Evolutionary conservation across 2,113 vertebrate genomes (phyloP).

Genomic region (Verasper variegatus): DNA sequence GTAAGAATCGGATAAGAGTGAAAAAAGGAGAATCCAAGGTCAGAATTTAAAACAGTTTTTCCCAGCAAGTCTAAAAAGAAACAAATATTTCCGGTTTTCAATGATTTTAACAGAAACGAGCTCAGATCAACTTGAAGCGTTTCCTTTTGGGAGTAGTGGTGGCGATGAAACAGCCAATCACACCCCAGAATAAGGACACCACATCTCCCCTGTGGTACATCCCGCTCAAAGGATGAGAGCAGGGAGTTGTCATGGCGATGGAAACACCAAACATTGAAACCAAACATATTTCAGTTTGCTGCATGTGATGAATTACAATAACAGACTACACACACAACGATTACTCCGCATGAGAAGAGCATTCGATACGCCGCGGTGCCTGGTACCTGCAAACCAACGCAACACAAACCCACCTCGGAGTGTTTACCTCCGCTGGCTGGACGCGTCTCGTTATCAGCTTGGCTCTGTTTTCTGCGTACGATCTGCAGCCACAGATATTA

Average conservation of each 20-base stretch:
- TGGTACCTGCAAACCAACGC: conserved; percentile 41
- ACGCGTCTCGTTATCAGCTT: conserved; percentile 35
- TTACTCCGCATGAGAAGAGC: conserved; percentile 27
- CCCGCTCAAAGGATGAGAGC: conserved; percentile 1
- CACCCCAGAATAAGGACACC: background rate
- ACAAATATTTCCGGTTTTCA: no score
- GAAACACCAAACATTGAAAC: conserved; percentile 28
- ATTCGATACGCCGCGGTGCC: conserved; percentile 21
- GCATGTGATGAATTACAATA: conserved; percentile 34
- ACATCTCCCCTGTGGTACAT: conserved; percentile 4
- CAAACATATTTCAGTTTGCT: conserved; percentile 10
- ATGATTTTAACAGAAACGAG: no score
- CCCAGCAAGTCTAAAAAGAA: no score
- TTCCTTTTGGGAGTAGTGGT: no score
- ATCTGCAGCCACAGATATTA: conserved; percentile 33
- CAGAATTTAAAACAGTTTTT: no score
- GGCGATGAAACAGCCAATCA: background rate
- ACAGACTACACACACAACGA: conserved; percentile 18
- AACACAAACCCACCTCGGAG: background rate
- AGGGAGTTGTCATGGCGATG: conserved; percentile 22
- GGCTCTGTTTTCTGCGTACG: conserved; percentile 28
- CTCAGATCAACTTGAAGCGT: no score
- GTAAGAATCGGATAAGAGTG: no score
- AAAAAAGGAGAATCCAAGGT: no score
- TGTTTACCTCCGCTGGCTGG: conserved; percentile 32